These are phyloP conservation scores for Cinara cedri DNA, from an alignment of 2,888 invertebrate genomes.

Conservation along the genomic window DNA sequence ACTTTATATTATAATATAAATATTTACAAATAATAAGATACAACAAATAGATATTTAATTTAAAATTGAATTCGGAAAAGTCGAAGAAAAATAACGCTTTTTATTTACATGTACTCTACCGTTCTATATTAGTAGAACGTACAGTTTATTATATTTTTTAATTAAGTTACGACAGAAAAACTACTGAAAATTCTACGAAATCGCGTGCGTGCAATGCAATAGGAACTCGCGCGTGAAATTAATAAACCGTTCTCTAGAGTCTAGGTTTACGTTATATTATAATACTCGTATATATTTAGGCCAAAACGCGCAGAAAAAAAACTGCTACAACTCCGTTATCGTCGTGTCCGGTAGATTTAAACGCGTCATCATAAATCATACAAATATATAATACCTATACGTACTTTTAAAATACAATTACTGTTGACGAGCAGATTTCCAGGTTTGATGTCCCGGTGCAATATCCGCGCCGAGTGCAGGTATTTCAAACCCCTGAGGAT, in stretches of 20 bases:
- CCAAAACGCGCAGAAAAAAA: not conserved
- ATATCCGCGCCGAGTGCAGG: slow-evolving; percentile 95
- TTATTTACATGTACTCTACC: no score
- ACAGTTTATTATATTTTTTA: slow-evolving; percentile 1
- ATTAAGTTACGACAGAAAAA: slow-evolving; percentile 27
- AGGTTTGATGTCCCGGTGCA: slow-evolving; percentile 99
- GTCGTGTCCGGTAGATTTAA: no score
- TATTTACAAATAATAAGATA: no score
- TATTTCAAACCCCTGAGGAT: slow-evolving; percentile 98
- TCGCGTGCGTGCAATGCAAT: not conserved
- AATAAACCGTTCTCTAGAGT: slow-evolving; percentile 31
- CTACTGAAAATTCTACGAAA: not conserved
- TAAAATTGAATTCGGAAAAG: not conserved
- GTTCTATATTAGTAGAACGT: no score
- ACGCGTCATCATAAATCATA: not conserved
- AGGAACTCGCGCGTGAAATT: slow-evolving; percentile 40
- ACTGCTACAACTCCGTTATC: not conserved
- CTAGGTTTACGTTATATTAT: no score
- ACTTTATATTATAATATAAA: no score
- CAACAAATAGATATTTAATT: no score
- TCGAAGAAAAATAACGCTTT: no score
- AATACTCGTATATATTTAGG: slow-evolving; percentile 2
- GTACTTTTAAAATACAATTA: slow-evolving; percentile 94
- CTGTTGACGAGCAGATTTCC: slow-evolving; percentile 98
- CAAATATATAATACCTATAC: not conserved